phyloP scores from a whole-genome alignment of 2,113 vertebrate species.

The Gavialis gangeticus region DNA sequence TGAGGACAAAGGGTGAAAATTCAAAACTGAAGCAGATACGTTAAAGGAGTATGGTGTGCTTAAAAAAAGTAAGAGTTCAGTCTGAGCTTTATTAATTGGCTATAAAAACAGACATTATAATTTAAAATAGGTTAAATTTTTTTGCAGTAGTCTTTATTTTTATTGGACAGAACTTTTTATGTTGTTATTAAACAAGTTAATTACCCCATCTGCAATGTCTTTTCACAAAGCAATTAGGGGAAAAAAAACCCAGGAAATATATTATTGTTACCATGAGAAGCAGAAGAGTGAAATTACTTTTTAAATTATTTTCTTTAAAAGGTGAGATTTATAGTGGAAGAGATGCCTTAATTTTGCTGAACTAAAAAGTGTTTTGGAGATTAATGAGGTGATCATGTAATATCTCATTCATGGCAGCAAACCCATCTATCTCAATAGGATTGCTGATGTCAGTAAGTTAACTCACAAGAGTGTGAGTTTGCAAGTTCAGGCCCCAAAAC shows the following conservation, averaged over 20 bases:
- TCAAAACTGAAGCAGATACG: conserved; percentile 25
- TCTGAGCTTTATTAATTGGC: not conserved
- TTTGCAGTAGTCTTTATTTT: not conserved
- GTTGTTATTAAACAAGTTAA: conserved; percentile 18
- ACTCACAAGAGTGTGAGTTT: not conserved
- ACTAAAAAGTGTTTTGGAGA: conserved; percentile 34
- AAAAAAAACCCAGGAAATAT: conserved; percentile 35
- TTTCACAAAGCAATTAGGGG: conserved; percentile 3
- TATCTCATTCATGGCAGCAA: conserved; percentile 41
- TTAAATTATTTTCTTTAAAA: conserved; percentile 14
- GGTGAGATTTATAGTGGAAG: conserved; percentile 21
- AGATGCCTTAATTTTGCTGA: not conserved
- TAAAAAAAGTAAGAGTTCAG: conserved; percentile 27
- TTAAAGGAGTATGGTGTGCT: conserved; percentile 2
- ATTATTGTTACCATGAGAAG: conserved; percentile 27
- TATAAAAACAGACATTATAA: conserved; percentile 32
- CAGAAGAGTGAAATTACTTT: conserved; percentile 47
- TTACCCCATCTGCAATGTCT: conserved; percentile 27
- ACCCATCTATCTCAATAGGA: conserved; percentile 27
- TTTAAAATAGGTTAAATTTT: not conserved
- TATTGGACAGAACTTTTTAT: conserved; percentile 22
- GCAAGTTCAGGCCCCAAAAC: conserved; percentile 15
- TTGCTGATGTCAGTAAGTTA: conserved; percentile 21
- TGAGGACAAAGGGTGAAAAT: conserved; percentile 28
- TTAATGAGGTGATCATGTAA: conserved; percentile 26